Evolutionary conservation across 2,113 vertebrate genomes (phyloP), one percentile per base, ranked within the genome.

Genomic region (Ammodramus savannarum): DNA sequence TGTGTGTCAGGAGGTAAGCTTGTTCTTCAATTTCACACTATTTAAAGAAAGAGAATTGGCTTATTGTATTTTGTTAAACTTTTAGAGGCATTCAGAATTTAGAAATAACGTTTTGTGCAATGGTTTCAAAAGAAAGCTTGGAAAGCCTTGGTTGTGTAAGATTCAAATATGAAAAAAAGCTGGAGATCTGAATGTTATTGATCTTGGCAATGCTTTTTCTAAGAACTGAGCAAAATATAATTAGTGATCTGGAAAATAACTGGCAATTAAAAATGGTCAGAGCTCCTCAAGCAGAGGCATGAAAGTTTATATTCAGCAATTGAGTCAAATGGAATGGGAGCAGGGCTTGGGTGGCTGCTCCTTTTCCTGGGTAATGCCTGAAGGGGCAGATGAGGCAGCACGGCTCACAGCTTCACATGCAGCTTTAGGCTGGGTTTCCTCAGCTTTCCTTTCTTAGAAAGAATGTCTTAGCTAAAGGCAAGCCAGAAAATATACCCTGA

Each of bases 181-280:
- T 22, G 48, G 46, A 66, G 29, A 51, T 88, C 36, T 81, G 55
- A 34, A 32, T 75, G 62, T 72, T 80, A 93, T 12, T 75, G 49
- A 74, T 73, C 71, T 73, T 91, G 63, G 21, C 36, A 73, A 9
- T 67, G n/a, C 19, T 63, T 85, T 94, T 79, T 46, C 41, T 18
- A 59, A 49, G 57, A 89, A 67, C 13, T 13, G 67, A 15, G 32
- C 21, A 43, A 77, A 87, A 90, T 25, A 5, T 79, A 63, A 91
- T 92, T 65, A 59, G 46, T 84, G 86, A 85, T 77, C 52, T 95
- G 58, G 34, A 76, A 90, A 94, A 93, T 39, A 84, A 25, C 32
- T 75, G 57, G 32, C 74, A 86, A 89, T 95, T 94, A 91, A 78
- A 51, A 89, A 75, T 63, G 15, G 39, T 77, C 55, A 52, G 71